Percentiles rank a stretch among this genome's conserved stretches.
Conservation (phyloP, 1,140 invertebrate species). For the Atta texana region DNA sequence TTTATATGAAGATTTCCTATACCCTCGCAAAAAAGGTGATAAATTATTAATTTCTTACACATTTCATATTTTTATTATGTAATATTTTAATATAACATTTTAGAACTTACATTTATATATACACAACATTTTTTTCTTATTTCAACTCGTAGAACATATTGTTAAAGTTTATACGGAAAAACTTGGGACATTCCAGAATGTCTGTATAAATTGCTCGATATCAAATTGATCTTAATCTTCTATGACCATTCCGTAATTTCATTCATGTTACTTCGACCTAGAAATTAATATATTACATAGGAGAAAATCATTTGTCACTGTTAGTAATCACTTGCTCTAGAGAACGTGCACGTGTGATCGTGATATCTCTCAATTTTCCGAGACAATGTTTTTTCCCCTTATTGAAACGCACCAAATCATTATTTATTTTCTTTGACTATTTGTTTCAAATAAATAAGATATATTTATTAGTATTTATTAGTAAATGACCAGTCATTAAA, state of each 20-base stretch:
- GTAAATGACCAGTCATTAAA: background rate
- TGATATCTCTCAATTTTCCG: constrained; percentile 4
- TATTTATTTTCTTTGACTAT: background rate
- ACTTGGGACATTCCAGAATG: too few species aligned
- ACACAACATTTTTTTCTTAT: too few species aligned
- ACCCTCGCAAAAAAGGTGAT: too few species aligned
- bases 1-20: too few species aligned
- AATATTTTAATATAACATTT: too few species aligned
- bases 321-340: constrained; percentile 28
- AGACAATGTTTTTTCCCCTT: background rate
- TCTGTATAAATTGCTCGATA: background rate
- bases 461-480: background rate
- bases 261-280: background rate
- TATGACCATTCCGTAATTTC: background rate
- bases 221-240: background rate
- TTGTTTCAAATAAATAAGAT: constrained; percentile 1
- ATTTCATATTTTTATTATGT: too few species aligned
- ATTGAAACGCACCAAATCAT: background rate
- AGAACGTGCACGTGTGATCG: background rate
- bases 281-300: constrained; percentile 14
- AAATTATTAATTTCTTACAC: too few species aligned
- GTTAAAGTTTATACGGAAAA: too few species aligned
- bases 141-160: too few species aligned
- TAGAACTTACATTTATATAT: too few species aligned
- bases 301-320: constrained; percentile 16